Conservation (phyloP, 1,140 invertebrate genomes). For the Lepidostoma basale region DNA sequence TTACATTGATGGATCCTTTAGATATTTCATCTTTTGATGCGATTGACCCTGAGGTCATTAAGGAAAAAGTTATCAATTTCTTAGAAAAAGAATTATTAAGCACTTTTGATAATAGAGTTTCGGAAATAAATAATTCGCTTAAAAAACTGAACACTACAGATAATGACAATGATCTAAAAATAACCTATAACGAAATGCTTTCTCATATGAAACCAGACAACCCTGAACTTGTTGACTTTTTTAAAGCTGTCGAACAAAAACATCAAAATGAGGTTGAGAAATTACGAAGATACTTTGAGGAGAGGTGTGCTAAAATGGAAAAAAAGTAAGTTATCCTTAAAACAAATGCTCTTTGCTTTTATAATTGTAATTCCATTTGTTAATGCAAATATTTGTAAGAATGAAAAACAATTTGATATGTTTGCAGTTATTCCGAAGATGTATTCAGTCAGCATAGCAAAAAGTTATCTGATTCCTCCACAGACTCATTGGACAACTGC, state of each 20-base stretch:
- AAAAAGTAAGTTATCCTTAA: conserved; percentile 64
- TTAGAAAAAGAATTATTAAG: conserved; percentile 36
- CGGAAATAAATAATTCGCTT: conserved; percentile 37
- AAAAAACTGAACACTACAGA: conserved; percentile 50
- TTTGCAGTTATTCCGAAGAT: conserved; percentile 68
- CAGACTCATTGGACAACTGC: conserved; percentile 42
- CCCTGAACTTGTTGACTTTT: conserved; percentile 59
- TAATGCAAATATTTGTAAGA: neutral
- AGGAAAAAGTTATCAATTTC: conserved; percentile 17
- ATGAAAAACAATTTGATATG: conserved; percentile 7
- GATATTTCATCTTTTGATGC: neutral
- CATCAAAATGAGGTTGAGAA: conserved; percentile 79
- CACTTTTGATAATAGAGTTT: conserved; percentile 46
- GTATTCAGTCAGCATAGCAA: conserved; percentile 72
- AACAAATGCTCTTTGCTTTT: neutral
- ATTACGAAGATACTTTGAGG: conserved; percentile 76
- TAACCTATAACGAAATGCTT: conserved; percentile 55
- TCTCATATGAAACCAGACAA: conserved; percentile 60
- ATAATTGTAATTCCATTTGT: neutral
- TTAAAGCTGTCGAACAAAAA: conserved; percentile 64
- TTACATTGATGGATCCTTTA: neutral
- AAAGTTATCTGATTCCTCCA: conserved; percentile 57
- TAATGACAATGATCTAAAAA: conserved; percentile 55
- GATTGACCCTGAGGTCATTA: neutral
- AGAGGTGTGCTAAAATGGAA: conserved; percentile 77